Evolutionary conservation across 2,113 vertebrate genomes (phyloP).

Genomic region (Amphilophus citrinellus): DNA sequence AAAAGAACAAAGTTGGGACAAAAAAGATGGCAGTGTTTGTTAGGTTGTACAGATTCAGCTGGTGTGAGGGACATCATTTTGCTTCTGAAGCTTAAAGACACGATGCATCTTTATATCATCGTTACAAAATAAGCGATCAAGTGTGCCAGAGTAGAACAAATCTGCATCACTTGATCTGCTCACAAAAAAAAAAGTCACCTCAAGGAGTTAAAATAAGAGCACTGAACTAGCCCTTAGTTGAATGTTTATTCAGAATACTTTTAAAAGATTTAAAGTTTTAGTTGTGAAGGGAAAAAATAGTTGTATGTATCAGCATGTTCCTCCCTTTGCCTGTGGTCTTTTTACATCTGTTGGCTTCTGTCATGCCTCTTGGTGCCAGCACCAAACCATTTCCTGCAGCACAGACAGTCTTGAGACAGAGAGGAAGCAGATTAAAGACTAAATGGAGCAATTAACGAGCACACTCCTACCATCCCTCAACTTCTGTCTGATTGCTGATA

Average conservation of each 20-base stretch:
- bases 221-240: too few relatives aligned
- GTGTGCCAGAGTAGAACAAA: not conserved
- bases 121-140: not conserved
- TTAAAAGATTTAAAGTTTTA: not conserved
- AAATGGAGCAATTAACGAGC: constrained; percentile 61
- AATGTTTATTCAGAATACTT: too few relatives aligned
- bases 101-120: not conserved
- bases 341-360: not conserved
- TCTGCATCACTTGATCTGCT: too few relatives aligned
- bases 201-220: not conserved
- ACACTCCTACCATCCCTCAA: constrained; percentile 16
- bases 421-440: constrained; percentile 56
- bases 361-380: constrained; percentile 1
- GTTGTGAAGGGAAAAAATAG: not conserved
- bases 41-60: not conserved
- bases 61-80: not conserved
- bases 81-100: constrained; percentile 1
- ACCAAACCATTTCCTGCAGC: constrained; percentile 58
- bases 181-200: too few relatives aligned
- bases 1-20: not conserved
- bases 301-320: not conserved
- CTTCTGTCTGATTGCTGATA: constrained; percentile 45
- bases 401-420: constrained; percentile 12
- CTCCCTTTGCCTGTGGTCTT: not conserved
- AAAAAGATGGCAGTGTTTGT: not conserved